Conservation (phyloP, 2,888 invertebrate genomes). For the Drosophila prolongata region DNA sequence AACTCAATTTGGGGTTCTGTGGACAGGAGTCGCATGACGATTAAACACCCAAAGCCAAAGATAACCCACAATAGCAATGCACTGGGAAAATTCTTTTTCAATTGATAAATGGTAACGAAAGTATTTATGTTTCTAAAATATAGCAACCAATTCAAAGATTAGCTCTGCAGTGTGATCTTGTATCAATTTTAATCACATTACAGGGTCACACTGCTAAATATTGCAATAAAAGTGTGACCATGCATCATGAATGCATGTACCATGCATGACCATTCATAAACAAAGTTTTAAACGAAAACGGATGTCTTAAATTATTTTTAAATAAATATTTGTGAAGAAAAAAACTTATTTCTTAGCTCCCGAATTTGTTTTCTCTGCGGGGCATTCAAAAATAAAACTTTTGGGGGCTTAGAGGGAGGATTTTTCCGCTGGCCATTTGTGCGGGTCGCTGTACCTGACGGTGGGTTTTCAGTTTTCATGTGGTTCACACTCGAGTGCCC, state of each 20-base stretch:
- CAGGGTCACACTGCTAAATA: background rate
- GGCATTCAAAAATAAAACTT: constrained; percentile 1
- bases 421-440: constrained; percentile 59
- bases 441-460: constrained; percentile 49
- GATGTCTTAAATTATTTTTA: background rate
- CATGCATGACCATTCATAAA: no score
- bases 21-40: constrained; percentile 25
- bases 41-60: constrained; percentile 11
- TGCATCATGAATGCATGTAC: background rate
- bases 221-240: background rate
- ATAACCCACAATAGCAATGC: constrained; percentile 29
- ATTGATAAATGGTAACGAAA: no score
- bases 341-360: background rate
- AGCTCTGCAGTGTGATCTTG: background rate
- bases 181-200: background rate
- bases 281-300: no score
- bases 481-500: constrained; percentile 77
- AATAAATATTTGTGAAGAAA: background rate
- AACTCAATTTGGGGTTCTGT: constrained; percentile 31
- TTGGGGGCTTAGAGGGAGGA: background rate
- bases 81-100: background rate
- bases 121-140: no score
- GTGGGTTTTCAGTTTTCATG: constrained; percentile 8
- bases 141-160: no score
- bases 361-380: background rate